phyloP scores from a whole-genome alignment of 2,113 vertebrate species.

The Columba janthina region DNA sequence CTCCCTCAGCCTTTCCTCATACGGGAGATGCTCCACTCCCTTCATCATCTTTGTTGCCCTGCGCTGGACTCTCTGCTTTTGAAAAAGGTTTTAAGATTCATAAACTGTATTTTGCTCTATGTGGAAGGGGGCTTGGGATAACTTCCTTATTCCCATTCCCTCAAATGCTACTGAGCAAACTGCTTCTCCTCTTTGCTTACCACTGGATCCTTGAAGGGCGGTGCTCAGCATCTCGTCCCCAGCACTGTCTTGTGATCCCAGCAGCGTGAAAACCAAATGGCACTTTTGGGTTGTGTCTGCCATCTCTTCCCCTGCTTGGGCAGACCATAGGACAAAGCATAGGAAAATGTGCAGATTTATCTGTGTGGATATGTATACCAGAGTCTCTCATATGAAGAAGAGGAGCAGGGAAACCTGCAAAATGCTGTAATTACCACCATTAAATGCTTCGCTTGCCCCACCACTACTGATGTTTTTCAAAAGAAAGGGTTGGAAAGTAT shows the following conservation, averaged over 20 bases:
- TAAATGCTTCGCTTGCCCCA: neutral
- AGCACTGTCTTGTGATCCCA: neutral
- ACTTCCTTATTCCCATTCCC: neutral
- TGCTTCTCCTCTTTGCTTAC: neutral
- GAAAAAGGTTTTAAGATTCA: neutral
- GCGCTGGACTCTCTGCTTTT: neutral
- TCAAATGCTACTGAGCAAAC: neutral
- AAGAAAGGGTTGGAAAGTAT: neutral
- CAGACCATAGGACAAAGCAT: neutral
- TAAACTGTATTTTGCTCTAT: neutral
- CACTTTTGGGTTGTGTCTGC: neutral
- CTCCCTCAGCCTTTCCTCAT: no score
- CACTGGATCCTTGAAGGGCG: neutral
- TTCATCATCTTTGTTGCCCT: no score
- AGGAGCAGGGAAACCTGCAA: neutral
- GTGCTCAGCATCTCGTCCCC: neutral
- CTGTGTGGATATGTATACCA: accelerated
- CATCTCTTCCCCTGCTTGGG: neutral
- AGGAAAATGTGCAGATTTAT: neutral
- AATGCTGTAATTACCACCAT: neutral
- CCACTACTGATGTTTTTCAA: neutral
- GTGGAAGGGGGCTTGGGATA: neutral
- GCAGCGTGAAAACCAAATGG: neutral
- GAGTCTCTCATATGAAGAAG: neutral
- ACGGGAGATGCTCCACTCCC: no score